Evolutionary conservation across 64 coral and sea anemone species (phyloP).

Genomic region (Platygyra sinensis): DNA sequence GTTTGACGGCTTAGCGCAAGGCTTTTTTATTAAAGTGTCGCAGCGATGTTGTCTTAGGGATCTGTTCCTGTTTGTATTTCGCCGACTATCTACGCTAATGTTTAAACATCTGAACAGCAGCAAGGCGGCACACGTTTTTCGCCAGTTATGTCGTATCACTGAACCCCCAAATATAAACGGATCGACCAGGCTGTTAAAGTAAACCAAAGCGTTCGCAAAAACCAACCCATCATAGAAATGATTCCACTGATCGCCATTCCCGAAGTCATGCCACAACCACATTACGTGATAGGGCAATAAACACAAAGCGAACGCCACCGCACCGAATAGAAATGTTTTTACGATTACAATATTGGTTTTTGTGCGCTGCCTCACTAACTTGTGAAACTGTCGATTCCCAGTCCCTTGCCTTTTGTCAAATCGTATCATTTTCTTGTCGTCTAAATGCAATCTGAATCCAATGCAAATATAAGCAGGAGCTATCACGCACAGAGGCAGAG

Average conservation of each 20-base stretch:
- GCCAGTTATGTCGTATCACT: conserved; percentile 4
- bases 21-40: background rate
- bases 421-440: conserved; percentile 59
- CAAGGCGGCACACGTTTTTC: background rate
- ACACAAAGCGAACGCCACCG: conserved; percentile 70
- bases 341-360: conserved; percentile 63
- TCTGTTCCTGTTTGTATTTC: background rate
- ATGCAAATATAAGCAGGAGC: conserved; percentile 55
- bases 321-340: conserved; percentile 74
- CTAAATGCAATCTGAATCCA: conserved; percentile 60
- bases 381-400: conserved; percentile 20
- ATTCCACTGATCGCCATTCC: conserved; percentile 13
- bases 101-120: background rate
- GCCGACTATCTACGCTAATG: background rate
- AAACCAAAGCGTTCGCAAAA: conserved; percentile 78
- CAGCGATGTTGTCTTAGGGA: background rate
- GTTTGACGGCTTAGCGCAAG: background rate
- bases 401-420: conserved; percentile 26
- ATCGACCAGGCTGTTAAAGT: conserved; percentile 80
- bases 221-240: conserved; percentile 45
- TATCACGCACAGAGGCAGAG: conserved; percentile 61
- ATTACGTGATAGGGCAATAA: conserved; percentile 83
- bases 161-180: conserved; percentile 83
- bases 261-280: conserved; percentile 89
- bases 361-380: conserved; percentile 44